Base-by-base conservation (phyloP, 2,113 vertebrate species). In the Galeopterus variegatus region DNA sequence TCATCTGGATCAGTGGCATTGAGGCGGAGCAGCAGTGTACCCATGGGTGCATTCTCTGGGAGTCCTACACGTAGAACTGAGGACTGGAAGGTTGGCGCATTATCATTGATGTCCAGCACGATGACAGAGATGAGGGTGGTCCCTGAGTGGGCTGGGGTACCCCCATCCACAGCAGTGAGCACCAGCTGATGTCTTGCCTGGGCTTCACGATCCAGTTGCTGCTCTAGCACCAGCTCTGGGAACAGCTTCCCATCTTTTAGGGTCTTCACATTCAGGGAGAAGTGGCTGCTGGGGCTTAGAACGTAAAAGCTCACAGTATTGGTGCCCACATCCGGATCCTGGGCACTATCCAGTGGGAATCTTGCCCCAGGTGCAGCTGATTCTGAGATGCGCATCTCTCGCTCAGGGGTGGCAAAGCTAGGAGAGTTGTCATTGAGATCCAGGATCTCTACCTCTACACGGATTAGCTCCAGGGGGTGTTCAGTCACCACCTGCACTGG, bases 91-190 rank as follows among this genome's bases (percentile, higher is more conserved):
- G 97, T 19, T 5, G 99, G 99, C 0, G 99, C 99, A 0, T 99
- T 99, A 89, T 99, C 99, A 92, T 99, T 99, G 31, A 76, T 90
- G 73, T 99, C 99, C 96, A 99, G 97, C 45, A 99, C 99, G 24
- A 98, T 98, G n/a, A 99, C 89, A 0, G 98, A 98, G 94, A 99
- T 98, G 33, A 98, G 98, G 0, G 97, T 98, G 0, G 98, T 99
- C 80, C 99, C 99, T 0, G 98, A 99, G 93, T 90, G 98, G 26
- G 97, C 96, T 9, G 99, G 99, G 50, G 95, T 96, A 4, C 99
- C 99, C n/a, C 99, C 99, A 0, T 99, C 99, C 90, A 98, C 28
- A 0, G 99, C 99, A 1, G 98, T 99, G 93, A 99, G 98, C 58
- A 98, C 98, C 88, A 99, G 98, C 97, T 98, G 98, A 97, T 99